Conservation (phyloP, 2,113 vertebrate species). For the Corythoichthys intestinalis region DNA sequence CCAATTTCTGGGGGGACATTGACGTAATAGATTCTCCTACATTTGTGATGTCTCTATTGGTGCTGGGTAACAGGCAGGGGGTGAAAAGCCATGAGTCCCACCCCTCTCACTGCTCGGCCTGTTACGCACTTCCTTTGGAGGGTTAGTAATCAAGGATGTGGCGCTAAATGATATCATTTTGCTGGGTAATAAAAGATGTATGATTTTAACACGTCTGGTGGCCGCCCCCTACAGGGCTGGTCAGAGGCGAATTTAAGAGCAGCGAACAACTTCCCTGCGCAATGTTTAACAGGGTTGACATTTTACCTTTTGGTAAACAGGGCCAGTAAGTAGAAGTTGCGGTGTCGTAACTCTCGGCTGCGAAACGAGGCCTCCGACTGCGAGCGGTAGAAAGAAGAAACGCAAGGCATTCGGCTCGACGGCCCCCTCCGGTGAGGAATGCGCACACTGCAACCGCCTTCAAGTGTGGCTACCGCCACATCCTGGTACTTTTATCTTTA, state of each 20-base stretch:
- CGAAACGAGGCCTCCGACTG: constrained; percentile 80
- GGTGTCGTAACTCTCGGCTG: constrained; percentile 79
- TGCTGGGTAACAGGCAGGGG: constrained; percentile 50
- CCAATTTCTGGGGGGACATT: constrained; percentile 66
- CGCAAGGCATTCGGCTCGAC: constrained; percentile 71
- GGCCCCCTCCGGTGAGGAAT: constrained; percentile 81
- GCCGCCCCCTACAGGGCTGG: constrained; percentile 23
- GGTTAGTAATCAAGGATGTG: constrained; percentile 34
- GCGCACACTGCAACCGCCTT: constrained; percentile 73
- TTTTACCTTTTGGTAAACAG: constrained; percentile 72
- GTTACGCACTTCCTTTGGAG: constrained; percentile 16
- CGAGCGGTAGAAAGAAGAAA: constrained; percentile 75
- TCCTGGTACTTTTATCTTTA: constrained; percentile 94
- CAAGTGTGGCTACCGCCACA: constrained; percentile 78
- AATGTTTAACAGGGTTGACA: constrained; percentile 72
- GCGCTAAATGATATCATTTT: constrained; percentile 36
- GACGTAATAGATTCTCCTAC: constrained; percentile 51
- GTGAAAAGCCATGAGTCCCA: constrained; percentile 52
- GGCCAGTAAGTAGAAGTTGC: constrained; percentile 65
- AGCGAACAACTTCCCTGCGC: constrained; percentile 55
- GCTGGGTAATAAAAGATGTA: constrained; percentile 34
- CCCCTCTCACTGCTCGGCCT: constrained; percentile 28
- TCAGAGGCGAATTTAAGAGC: constrained; percentile 34
- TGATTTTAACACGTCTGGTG: constrained; percentile 40
- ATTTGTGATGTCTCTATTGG: constrained; percentile 68